Base-by-base conservation (phyloP, 2,113 vertebrate species). In the Taurulus bubalis region DNA sequence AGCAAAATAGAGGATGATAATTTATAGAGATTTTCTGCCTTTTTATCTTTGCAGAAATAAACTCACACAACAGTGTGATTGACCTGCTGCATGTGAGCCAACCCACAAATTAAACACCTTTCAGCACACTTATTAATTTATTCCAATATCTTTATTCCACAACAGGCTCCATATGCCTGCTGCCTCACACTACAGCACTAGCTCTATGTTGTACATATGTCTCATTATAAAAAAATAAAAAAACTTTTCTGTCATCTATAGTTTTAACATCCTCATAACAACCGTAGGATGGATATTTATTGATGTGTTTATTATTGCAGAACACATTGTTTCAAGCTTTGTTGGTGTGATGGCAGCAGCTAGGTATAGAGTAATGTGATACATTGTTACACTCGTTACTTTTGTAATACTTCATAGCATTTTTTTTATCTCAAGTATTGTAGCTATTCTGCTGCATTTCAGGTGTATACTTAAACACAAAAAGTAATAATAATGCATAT, bases 81-180 rank as follows among this genome's bases (percentile, higher is more conserved):
- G 38, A 64, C 62, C 28, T 69, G 28, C 51, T 73, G 26, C 16
- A n/a, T 26, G 12, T 64, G 47, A 42, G 68, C 49, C 77, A 26
- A 73, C 28, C 14, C 14, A 56, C 9, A 16, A 28, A 11, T 58
- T 20, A 74, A 30, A 60, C 47, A 20, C 49, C 22, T 28, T 38
- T 55, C 64, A 26, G 42, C 34, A 60, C 28, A 64, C 45, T 28
- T 30, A 20, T 65, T 55, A 53, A 73, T 38, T 32, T 20, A 71
- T 68, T n/a, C 2, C 6, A 22, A 18, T 18, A 4, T 30, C 1
- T 65, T 9, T 34, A 47, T 47, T 63, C 70, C 11, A 69, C 36
- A 34, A 34, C 34, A 32, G 15, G 47, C 58, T 75, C 38, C 14
- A 14, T 22, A 9, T 15, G 16, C 12, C n/a, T 63, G 32, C 42